Percentiles rank a stretch among this genome's conserved stretches.
These are phyloP conservation scores for Myathropa florea DNA, from an alignment of 2,888 invertebrate genomes.

Conservation along the genomic window DNA sequence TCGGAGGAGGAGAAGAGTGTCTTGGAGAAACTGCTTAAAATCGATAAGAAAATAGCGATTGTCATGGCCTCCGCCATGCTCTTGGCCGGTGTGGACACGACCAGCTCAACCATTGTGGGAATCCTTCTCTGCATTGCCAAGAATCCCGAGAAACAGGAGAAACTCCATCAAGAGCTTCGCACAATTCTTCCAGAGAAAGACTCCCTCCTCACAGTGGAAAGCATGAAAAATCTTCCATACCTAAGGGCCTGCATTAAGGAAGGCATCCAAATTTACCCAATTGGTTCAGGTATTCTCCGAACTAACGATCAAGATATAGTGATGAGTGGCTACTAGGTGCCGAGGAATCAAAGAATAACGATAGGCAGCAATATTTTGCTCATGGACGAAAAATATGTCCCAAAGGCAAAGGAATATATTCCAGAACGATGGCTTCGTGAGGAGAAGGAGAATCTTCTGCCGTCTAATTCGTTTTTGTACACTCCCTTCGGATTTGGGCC, in stretches of 20 bases:
- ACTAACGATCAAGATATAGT: slow-evolving; percentile 82
- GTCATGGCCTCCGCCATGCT: slow-evolving; percentile 86
- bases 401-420: slow-evolving; percentile 83
- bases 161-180: slow-evolving; percentile 83
- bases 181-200: slow-evolving; percentile 78
- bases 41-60: slow-evolving; percentile 83
- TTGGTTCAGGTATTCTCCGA: slow-evolving; percentile 83
- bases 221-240: slow-evolving; percentile 82
- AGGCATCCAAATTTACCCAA: slow-evolving; percentile 83
- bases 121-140: slow-evolving; percentile 84
- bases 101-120: slow-evolving; percentile 81
- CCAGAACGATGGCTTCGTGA: slow-evolving; percentile 87
- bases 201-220: slow-evolving; percentile 78
- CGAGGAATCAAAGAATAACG: slow-evolving; percentile 84
- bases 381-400: slow-evolving; percentile 84
- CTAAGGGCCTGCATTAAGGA: slow-evolving; percentile 87
- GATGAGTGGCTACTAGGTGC: slow-evolving; percentile 83
- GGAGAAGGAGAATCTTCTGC: background rate
- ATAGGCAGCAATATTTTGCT: slow-evolving; percentile 85
- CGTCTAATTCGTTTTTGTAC: slow-evolving; percentile 74
- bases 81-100: slow-evolving; percentile 85
- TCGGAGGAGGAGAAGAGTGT: slow-evolving; percentile 82
- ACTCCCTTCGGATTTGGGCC: slow-evolving; percentile 88
- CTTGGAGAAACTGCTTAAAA: slow-evolving; percentile 83
- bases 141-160: slow-evolving; percentile 84